A percentile compares a stretch with the other conserved stretches of the same genome.
phyloP scores from a whole-genome alignment of 1,140 invertebrate genomes.

The Acyrthosiphon pisum region DNA sequence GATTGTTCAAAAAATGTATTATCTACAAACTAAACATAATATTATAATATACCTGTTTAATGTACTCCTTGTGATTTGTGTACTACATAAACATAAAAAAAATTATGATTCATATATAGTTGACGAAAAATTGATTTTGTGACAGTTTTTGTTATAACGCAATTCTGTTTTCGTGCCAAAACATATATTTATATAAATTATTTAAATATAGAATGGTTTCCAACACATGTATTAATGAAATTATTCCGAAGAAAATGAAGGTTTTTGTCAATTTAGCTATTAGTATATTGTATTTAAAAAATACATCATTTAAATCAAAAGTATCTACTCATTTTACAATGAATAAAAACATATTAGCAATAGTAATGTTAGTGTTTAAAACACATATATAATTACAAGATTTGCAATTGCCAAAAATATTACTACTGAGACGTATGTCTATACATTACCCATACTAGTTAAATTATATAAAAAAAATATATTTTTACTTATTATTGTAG shows the following conservation, averaged over 20 bases:
- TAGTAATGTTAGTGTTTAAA: background rate
- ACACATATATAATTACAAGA: background rate
- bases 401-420: background rate
- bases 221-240: background rate
- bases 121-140: constrained; percentile 20
- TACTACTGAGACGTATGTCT: background rate
- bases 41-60: background rate
- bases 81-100: background rate
- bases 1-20: background rate
- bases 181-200: constrained; percentile 28
- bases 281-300: background rate
- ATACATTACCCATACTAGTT: background rate
- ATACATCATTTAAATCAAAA: background rate
- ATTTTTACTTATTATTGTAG: background rate
- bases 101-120: background rate
- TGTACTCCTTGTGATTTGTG: background rate
- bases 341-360: background rate
- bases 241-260: background rate
- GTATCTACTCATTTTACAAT: background rate
- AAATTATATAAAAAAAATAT: background rate
- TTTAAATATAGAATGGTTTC: constrained; percentile 25
- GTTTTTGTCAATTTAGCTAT: background rate
- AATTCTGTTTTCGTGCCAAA: constrained; percentile 15
- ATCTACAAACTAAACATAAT: background rate
- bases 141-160: background rate